phyloP scores from a whole-genome alignment of 2,888 invertebrate species.

The Cyrtodaria siliqua region DNA sequence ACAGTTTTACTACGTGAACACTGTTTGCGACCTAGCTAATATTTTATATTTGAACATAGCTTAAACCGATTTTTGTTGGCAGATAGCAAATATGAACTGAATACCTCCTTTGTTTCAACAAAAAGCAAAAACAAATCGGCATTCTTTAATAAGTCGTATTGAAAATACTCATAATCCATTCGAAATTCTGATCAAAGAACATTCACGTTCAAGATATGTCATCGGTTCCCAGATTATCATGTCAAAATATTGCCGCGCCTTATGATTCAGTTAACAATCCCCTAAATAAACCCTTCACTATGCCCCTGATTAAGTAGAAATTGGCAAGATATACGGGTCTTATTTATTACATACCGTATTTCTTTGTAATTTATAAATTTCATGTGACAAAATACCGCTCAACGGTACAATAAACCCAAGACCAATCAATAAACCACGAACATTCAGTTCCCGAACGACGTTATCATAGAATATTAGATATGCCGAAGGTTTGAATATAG shows the following conservation, averaged over 20 bases:
- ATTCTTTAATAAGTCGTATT: no score
- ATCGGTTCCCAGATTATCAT: constrained; percentile 44
- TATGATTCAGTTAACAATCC: constrained; percentile 53
- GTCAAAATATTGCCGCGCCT: constrained; percentile 46
- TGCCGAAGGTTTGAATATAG: constrained; percentile 24
- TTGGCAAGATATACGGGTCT: constrained; percentile 49
- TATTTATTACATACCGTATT: constrained; percentile 56
- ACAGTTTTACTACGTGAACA: no score
- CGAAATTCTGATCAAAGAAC: constrained; percentile 2
- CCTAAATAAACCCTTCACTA: constrained; percentile 53
- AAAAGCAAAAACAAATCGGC: no score
- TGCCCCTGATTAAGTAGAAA: constrained; percentile 53
- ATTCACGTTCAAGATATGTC: constrained; percentile 2
- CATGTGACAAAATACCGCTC: constrained; percentile 55
- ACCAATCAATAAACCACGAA: constrained; percentile 49
- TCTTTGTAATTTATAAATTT: constrained; percentile 65
- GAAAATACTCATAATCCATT: no score
- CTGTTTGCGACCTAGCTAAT: no score
- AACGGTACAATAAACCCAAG: constrained; percentile 54
- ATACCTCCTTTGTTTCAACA: no score
- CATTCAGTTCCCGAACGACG: constrained; percentile 33
- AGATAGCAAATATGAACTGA: no score
- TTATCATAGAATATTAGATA: constrained; percentile 47
- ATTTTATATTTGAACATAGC: no score
- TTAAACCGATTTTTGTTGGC: no score